Evolutionary conservation across 1,140 invertebrate genomes (phyloP), one percentile per base, ranked within the genome.

Genomic region (Thrips palmi): DNA sequence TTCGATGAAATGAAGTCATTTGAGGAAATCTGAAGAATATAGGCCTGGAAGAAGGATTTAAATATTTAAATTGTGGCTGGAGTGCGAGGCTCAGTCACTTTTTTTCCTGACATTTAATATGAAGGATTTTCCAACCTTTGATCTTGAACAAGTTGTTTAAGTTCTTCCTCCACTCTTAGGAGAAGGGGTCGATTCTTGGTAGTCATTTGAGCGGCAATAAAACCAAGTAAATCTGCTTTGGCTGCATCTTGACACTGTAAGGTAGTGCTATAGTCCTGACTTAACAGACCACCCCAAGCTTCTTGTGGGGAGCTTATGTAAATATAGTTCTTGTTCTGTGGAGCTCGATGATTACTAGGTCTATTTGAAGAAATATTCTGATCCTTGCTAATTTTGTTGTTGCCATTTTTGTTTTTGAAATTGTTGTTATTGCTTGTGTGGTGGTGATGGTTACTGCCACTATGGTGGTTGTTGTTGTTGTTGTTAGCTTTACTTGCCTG

Each of bases 1-100:
- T 92, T 22, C 88, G 68, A 47, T 92, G 85, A 62, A 94, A 94
- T 27, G 87, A 91, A 27, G 84, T 85, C 77, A 88, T 85, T 50
- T 75, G 75, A 4, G 78, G 77, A 63, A 93, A 92, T 49, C 81
- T 84, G 42, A 78, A 74, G 45, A 78, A 70, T 51, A 69, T 72
- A 37, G 69, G 67, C 20, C 71, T 70, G 45, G 2, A 54, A 52
- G 43, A 24, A 22, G 44, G 27, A 46, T 38, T 23, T 27, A 2
- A 8, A 19, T 3, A 27, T 42, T 12, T 4, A 8, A 12, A n/a
- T 39, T 20, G 2, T 8, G 28, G 36, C 15, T 37, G 12, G 14
- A 18, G 12, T 15, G 17, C 2, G 30, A 3, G 2, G 11, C 21
- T 12, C 11, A 43, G 14, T 33, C 11, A 21, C 5, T 21, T 28